Percentiles rank a stretch among this genome's conserved stretches.
These are phyloP conservation scores for Caerostris extrusa DNA, from an alignment of 1,140 invertebrate species.

Conservation along the genomic window DNA sequence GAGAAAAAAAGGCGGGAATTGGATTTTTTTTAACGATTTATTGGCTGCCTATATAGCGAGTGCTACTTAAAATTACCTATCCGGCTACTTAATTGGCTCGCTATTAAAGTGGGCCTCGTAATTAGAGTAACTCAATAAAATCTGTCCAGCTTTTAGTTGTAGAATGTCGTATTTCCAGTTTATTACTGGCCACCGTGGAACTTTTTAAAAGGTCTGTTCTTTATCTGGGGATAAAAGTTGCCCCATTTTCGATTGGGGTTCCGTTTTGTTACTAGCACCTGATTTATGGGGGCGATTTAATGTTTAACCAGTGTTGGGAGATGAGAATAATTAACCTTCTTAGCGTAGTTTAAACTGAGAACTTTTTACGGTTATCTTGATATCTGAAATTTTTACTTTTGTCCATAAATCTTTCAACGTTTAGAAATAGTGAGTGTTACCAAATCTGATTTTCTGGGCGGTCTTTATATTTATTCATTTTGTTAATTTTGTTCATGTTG, in stretches of 20 bases:
- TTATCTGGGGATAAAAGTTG: background rate
- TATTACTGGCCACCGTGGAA: background rate
- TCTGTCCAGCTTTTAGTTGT: background rate
- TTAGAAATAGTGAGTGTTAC: no score
- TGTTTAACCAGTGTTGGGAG: background rate
- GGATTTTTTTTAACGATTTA: slow-evolving; percentile 20
- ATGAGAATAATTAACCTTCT: slow-evolving; percentile 1
- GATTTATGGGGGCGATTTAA: slow-evolving; percentile 6
- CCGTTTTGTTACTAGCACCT: background rate
- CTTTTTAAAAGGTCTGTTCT: background rate
- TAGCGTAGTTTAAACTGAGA: background rate
- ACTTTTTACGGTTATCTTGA: background rate
- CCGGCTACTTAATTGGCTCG: slow-evolving; percentile 24
- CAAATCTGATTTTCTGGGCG: no score
- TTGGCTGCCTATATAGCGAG: background rate
- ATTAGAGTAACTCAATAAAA: slow-evolving; percentile 54
- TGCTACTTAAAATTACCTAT: background rate
- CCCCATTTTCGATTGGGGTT: background rate
- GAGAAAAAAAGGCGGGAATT: background rate
- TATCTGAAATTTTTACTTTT: no score
- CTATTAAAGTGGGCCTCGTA: slow-evolving; percentile 28
- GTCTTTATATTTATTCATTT: no score
- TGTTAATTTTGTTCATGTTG: no score
- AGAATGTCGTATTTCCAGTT: slow-evolving; percentile 14
- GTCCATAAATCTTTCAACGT: no score